A percentile compares a stretch with the other conserved stretches of the same genome.
Evolutionary conservation across 1,140 invertebrate genomes (phyloP).

Genomic region (Drosophila chauvacae): DNA sequence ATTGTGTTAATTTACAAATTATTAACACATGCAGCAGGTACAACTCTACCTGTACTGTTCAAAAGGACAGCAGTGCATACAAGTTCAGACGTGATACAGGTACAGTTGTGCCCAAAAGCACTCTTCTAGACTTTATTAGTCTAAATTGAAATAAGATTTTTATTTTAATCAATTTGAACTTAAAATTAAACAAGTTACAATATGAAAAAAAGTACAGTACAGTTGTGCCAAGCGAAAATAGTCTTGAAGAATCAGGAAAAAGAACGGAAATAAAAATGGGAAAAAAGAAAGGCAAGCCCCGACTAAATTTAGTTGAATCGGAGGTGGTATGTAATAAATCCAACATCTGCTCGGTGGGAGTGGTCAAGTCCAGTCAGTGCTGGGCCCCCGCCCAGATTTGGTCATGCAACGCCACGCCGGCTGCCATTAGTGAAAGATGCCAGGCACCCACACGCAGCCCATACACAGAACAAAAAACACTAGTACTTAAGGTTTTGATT

Average conservation of each 20-base stretch:
- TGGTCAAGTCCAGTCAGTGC: constrained; percentile 5
- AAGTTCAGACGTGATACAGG: not conserved
- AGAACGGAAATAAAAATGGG: too few relatives aligned
- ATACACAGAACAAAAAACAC: not conserved
- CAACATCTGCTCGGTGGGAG: constrained; percentile 27
- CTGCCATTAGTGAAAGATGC: constrained; percentile 24
- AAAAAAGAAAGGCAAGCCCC: not conserved
- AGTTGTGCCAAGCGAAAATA: not conserved
- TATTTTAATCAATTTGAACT: too few relatives aligned
- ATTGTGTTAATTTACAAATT: not conserved
- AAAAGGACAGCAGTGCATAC: not conserved
- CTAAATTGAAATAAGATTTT: too few relatives aligned
- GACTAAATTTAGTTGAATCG: constrained; percentile 15
- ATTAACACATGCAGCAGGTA: not conserved
- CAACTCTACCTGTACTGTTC: not conserved
- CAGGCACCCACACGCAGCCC: constrained; percentile 14
- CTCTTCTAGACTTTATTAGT: too few relatives aligned
- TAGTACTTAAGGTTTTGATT: not conserved
- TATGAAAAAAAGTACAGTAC: not conserved
- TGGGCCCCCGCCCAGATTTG: constrained; percentile 10
- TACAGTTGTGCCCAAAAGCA: not conserved
- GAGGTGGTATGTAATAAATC: constrained; percentile 37
- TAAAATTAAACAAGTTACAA: not conserved
- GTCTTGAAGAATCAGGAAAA: constrained; percentile 4
- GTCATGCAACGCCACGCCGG: constrained; percentile 26